Conservation (phyloP, 2,797 vertebrate species). For the Urophycis tenuis region DNA sequence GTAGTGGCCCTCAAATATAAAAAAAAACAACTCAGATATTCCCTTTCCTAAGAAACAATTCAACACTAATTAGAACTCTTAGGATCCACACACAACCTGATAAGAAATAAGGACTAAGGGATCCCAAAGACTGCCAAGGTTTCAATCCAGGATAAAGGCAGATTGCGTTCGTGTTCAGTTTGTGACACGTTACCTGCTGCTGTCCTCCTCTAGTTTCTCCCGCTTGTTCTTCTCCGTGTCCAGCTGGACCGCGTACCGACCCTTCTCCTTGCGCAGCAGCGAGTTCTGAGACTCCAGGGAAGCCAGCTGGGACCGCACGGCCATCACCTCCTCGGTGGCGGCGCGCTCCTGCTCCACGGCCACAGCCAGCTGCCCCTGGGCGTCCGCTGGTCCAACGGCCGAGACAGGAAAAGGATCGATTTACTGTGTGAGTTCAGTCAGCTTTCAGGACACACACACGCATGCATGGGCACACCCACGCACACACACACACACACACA, state of each 20-base stretch:
- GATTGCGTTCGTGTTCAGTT: neutral
- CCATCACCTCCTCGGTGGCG: conserved; percentile 83
- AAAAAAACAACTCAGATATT: too few species aligned
- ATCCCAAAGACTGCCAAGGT: too few species aligned
- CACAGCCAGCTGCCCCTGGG: conserved; percentile 86
- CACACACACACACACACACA: neutral
- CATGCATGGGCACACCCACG: too few species aligned
- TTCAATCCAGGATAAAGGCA: neutral
- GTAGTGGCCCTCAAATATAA: too few species aligned
- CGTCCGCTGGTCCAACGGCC: conserved; percentile 70
- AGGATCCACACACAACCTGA: too few species aligned
- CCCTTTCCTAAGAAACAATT: too few species aligned
- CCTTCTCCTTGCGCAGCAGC: conserved; percentile 87
- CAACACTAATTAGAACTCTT: too few species aligned
- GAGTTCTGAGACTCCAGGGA: conserved; percentile 90
- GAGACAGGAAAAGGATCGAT: neutral
- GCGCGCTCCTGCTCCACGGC: conserved; percentile 90
- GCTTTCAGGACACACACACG: too few species aligned
- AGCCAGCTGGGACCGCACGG: conserved; percentile 80
- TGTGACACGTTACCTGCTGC: conserved; percentile 72
- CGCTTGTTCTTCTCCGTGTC: conserved; percentile 79
- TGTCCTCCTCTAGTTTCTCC: conserved; percentile 88
- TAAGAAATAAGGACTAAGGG: too few species aligned
- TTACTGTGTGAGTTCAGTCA: neutral
- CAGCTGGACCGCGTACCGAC: conserved; percentile 78